Evolutionary conservation across 2,888 invertebrate species (phyloP), one percentile per base, ranked within the genome.

Genomic region (Apamea crenata): DNA sequence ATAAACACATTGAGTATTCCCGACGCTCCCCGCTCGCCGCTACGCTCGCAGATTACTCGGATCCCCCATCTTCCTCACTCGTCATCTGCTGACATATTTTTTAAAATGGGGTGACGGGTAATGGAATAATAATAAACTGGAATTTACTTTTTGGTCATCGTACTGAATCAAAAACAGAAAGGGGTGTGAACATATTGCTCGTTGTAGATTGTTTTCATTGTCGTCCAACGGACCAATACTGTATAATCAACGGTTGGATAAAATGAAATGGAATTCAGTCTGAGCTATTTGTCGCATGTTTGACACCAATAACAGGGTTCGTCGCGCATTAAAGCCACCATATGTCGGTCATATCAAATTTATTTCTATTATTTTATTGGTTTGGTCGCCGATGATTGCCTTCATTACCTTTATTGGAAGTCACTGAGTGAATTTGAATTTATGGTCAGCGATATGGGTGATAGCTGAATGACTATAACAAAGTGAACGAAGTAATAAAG

Each of bases 41-140:
- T 82, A 87, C 88, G 90, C 91, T 90, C 87, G 91, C 94, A 93
- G 94, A 95, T 96, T 95, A 95, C 93, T 92, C 92, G 92, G 90
- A 89, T 91, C 93, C 95, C 86, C 92, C 93, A 89, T 93, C 94
- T 91, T 93, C 93, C 94, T 93, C 92, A 92, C 92, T 95, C 96
- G 95, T 96, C 96, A 96, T 96, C 96, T 93, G 95, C 93, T 96
- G 96, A 96, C 96, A 96, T 96, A 96, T 96, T 96, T 96, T 96
- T 97, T 96, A 94, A 96, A 96, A 96, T 96, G 93, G 96, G 96
- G 96, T 93, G 95, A 94, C 93, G 91, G 91, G 92, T 96, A 97
- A 97, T 97, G 96, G 96, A 96, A 96, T 96, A 97, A 97, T 97
- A 97, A 97, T 97, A 97, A 96, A 96, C 96, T 94, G 96, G 95